Percentiles rank a stretch among this genome's conserved stretches.
Conservation (phyloP, 2,888 invertebrate genomes). For the Apamea anceps region DNA sequence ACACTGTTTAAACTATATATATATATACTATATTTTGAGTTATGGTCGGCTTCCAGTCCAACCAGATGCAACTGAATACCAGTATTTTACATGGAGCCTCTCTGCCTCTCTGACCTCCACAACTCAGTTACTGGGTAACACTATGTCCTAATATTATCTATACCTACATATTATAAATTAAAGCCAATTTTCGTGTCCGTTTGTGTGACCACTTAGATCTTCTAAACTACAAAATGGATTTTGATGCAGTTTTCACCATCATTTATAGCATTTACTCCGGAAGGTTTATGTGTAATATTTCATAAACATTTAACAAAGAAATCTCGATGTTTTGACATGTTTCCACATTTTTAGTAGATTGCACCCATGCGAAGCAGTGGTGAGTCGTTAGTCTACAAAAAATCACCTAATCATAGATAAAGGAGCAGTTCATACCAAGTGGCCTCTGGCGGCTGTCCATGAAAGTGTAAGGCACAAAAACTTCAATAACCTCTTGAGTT, state of each 20-base stretch:
- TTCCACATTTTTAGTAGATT: neutral
- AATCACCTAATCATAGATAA: neutral
- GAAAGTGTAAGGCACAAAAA: conserved; percentile 17
- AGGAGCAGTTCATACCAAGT: neutral
- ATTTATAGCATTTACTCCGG: neutral
- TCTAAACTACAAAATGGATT: neutral
- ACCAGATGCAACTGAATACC: no score
- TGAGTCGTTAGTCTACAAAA: neutral
- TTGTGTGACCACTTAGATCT: neutral
- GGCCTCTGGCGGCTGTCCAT: neutral
- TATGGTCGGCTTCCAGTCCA: no score
- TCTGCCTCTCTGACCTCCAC: no score
- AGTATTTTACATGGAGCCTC: no score
- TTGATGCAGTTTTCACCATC: neutral
- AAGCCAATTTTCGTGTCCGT: neutral
- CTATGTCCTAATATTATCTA: no score
- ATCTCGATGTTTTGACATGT: neutral
- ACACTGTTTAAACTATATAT: no score
- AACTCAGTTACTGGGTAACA: no score
- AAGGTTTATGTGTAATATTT: no score
- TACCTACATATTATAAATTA: neutral
- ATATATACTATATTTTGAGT: no score
- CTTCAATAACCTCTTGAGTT: conserved; percentile 35
- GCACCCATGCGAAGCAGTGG: neutral
- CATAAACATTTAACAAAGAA: neutral